Conservation (phyloP, 2,888 invertebrate species). For the Chrysomela aeneicollis region DNA sequence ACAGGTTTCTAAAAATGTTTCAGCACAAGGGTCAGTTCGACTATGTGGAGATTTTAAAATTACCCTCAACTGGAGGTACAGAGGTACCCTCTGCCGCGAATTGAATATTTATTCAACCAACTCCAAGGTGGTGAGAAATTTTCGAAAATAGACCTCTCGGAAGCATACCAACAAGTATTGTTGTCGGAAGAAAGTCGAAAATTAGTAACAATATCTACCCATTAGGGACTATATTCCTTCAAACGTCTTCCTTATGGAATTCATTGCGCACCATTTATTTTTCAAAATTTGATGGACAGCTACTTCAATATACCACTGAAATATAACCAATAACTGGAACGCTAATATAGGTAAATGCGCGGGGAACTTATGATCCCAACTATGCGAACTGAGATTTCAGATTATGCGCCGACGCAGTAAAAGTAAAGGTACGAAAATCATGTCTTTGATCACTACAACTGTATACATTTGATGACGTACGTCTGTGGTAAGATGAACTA, state of each 20-base stretch:
- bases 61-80: conserved; percentile 14
- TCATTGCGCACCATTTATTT: conserved; percentile 11
- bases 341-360: too few species aligned
- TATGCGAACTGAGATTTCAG: too few species aligned
- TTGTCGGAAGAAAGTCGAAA: conserved; percentile 11
- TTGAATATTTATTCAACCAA: conserved; percentile 10
- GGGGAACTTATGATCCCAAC: too few species aligned
- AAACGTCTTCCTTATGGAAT: conserved; percentile 12
- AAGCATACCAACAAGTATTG: conserved; percentile 13
- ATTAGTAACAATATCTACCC: conserved; percentile 10
- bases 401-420: too few species aligned
- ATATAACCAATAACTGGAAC: too few species aligned
- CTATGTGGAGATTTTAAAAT: too few species aligned
- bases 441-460: too few species aligned
- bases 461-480: too few species aligned
- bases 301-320: not conserved
- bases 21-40: too few species aligned
- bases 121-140: conserved; percentile 2
- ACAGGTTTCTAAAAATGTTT: not conserved
- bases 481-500: too few species aligned
- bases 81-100: conserved; percentile 7
- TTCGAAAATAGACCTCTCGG: conserved; percentile 12
- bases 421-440: too few species aligned
- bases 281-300: conserved; percentile 10
- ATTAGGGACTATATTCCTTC: conserved; percentile 8